Evolutionary conservation across 2,797 vertebrate genomes (phyloP).

Genomic region (Heteromormyrus szaboi): DNA sequence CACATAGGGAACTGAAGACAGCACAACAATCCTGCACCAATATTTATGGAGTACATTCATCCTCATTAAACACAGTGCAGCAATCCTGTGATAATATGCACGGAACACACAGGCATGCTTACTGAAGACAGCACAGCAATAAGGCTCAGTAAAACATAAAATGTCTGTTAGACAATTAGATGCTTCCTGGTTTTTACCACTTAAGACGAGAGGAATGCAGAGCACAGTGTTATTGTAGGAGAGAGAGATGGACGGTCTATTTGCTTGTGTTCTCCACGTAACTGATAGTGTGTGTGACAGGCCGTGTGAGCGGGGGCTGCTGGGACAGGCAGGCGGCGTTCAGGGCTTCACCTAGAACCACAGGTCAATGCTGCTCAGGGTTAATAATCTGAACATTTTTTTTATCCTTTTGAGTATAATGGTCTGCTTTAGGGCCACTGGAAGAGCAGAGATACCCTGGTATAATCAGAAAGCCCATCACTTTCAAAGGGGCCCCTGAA

Average conservation of each 20-base stretch:
- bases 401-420: neutral
- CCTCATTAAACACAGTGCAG: neutral
- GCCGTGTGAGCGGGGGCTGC: neutral
- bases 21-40: no score
- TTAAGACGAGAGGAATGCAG: no score
- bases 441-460: neutral
- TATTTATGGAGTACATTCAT: no score
- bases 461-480: neutral
- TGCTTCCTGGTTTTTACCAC: neutral
- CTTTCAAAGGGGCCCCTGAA: neutral
- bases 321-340: neutral
- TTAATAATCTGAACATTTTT: neutral
- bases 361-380: neutral
- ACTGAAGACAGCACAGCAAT: neutral
- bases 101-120: neutral
- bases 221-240: no score
- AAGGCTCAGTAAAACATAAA: neutral
- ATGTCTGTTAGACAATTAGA: neutral
- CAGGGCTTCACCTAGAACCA: neutral
- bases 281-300: neutral
- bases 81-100: neutral
- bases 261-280: no score
- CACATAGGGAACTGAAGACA: neutral
- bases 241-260: no score
- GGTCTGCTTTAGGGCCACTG: neutral